Conservation (phyloP, 2,113 vertebrate genomes). For the Neopipo cinnamomea region DNA sequence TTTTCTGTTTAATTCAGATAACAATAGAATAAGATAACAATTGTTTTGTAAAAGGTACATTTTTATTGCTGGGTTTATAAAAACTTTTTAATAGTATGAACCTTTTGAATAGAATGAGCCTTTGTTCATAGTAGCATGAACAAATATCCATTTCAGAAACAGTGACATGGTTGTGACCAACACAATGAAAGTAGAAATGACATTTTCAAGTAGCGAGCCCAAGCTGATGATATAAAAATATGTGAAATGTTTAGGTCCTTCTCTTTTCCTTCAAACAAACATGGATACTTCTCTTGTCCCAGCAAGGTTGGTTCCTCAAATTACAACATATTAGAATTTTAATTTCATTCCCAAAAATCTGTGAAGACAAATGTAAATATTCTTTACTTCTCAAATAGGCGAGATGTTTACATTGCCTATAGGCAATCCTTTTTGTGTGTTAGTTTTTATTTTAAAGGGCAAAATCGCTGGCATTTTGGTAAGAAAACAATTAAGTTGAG, state of each 20-base stretch:
- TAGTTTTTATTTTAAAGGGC: neutral
- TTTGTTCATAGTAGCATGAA: too few relatives aligned
- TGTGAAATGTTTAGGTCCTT: neutral
- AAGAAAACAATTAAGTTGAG: neutral
- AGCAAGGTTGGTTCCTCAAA: neutral
- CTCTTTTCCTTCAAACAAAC: neutral
- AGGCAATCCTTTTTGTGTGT: neutral
- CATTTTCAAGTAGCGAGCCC: neutral
- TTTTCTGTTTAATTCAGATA: neutral
- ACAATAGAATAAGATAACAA: neutral
- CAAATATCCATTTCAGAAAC: neutral
- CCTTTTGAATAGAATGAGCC: neutral
- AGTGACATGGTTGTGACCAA: neutral
- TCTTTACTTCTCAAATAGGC: neutral
- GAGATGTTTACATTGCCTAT: neutral
- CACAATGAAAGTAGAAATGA: neutral
- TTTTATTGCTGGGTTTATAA: neutral
- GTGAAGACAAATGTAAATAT: neutral
- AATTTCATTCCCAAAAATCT: neutral
- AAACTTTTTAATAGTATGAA: too few relatives aligned
- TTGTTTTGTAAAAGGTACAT: neutral
- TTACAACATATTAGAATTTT: neutral
- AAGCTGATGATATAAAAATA: neutral
- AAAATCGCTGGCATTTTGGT: neutral
- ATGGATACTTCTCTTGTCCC: neutral